Evolutionary conservation across 2,888 invertebrate genomes (phyloP), one percentile per base, ranked within the genome.

Genomic region (Caenorhabditis auriculariae): DNA sequence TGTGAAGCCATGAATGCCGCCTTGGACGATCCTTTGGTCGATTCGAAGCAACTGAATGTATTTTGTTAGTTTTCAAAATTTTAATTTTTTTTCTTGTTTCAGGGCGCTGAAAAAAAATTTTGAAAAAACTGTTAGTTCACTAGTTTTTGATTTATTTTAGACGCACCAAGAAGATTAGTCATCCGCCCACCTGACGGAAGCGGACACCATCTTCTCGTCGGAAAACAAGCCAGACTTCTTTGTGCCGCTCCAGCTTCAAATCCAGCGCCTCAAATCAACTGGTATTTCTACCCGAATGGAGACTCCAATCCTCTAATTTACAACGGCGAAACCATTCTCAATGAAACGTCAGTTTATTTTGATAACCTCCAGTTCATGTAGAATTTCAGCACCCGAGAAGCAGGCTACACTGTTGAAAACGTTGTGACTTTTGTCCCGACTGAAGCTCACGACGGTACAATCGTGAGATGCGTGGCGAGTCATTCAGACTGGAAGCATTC

Each of bases 1-100:
- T 80, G 80, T 52, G 76, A 78, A 57, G 77, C 76, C 0, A 64
- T 57, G 17, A 79, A 79, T 48, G 68, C 68, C 2, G 80, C 80
- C 4, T 38, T 79, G 4, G 78, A 78, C 50, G 69, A 77, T 15
- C 77, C 80, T 6, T 45, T 79, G 9, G 59, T 73, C 19, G 75
- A 75, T 26, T 69, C 67, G 17, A 70, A 68, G 49, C 63, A 61
- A n/a, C 45, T 80, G 5, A 50, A 52, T 4, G 75, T 78, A 4
- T 50, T 72, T 5, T 78, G 78, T 78, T 57, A 69, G 76, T 58
- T n/a, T n/a, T n/a, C n/a, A n/a, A n/a, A n/a, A 24, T 50, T 50
- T n/a, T 6, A 39, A 9, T 19, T n/a, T 39, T 17, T n/a, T 2
- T 35, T 12, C 15, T 32, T 15, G 1, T 15, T 35, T 15, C 35